Conservation (phyloP, 2,113 vertebrate species). For the Nycticebus coucang region DNA sequence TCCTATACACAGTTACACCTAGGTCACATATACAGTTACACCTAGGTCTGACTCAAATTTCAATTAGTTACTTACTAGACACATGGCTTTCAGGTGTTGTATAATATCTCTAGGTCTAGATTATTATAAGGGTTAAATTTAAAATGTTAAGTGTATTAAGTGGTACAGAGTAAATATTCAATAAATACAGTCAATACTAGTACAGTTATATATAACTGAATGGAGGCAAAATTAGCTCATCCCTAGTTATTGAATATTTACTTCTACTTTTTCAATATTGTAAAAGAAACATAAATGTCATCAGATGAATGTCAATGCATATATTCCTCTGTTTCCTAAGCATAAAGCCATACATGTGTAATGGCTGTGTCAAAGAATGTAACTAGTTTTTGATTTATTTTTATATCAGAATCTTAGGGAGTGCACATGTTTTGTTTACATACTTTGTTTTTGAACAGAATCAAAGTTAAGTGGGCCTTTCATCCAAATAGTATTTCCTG, state of each 20-base stretch:
- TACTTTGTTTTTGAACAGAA: too few species aligned
- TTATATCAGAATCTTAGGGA: too few species aligned
- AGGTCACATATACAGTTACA: neutral
- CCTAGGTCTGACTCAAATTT: neutral
- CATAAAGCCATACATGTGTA: neutral
- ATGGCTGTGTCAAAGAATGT: neutral
- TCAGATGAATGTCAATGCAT: neutral
- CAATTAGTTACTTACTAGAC: neutral
- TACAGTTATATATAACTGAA: neutral
- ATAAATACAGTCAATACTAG: neutral
- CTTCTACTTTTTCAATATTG: neutral
- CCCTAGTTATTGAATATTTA: neutral
- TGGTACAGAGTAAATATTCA: neutral
- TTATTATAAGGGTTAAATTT: neutral
- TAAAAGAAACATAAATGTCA: neutral
- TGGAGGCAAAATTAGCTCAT: neutral
- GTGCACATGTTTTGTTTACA: too few species aligned
- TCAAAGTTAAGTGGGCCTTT: too few species aligned
- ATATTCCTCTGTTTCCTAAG: neutral
- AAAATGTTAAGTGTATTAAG: neutral
- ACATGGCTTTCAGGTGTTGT: neutral
- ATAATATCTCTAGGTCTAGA: neutral
- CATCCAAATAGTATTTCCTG: too few species aligned
- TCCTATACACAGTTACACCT: too few species aligned
- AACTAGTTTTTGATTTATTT: neutral